These are phyloP conservation scores for Plectropomus leopardus DNA, from an alignment of 2,113 vertebrate genomes.

Conservation along the genomic window DNA sequence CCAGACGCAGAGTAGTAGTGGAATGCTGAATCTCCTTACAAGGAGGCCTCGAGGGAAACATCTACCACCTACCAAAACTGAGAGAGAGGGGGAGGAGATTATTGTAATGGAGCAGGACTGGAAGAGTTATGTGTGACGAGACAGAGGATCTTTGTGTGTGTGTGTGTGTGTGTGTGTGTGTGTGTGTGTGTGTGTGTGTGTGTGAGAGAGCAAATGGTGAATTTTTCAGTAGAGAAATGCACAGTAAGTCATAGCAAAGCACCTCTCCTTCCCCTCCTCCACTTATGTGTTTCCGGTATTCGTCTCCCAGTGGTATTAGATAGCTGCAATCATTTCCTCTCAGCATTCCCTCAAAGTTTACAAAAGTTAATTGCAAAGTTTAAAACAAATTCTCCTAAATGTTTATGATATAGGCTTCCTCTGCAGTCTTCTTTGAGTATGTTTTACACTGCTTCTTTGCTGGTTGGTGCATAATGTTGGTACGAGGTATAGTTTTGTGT, in stretches of 20 bases:
- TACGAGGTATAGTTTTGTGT: not conserved
- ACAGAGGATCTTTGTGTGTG: slow-evolving; percentile 34
- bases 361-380: slow-evolving; percentile 55
- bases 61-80: slow-evolving; percentile 57
- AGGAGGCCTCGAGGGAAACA: slow-evolving; percentile 69
- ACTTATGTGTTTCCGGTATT: slow-evolving; percentile 63
- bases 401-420: not conserved
- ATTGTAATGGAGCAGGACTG: slow-evolving; percentile 52
- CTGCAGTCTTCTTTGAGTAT: not conserved
- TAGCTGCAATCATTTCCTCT: slow-evolving; percentile 58
- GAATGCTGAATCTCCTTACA: slow-evolving; percentile 81
- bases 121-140: slow-evolving; percentile 32
- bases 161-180: slow-evolving; percentile 21
- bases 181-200: slow-evolving; percentile 24
- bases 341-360: slow-evolving; percentile 31
- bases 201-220: slow-evolving; percentile 8
- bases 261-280: slow-evolving; percentile 50
- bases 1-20: slow-evolving; percentile 59
- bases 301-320: slow-evolving; percentile 62
- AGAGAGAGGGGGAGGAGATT: slow-evolving; percentile 48
- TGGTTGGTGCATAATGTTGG: not conserved
- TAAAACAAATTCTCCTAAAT: not conserved
- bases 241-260: slow-evolving; percentile 31
- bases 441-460: not conserved
- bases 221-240: slow-evolving; percentile 62